A percentile compares a stretch with the other conserved stretches of the same genome.
Evolutionary conservation across 2,113 vertebrate genomes (phyloP).

Genomic region (Nymphicus hollandicus): DNA sequence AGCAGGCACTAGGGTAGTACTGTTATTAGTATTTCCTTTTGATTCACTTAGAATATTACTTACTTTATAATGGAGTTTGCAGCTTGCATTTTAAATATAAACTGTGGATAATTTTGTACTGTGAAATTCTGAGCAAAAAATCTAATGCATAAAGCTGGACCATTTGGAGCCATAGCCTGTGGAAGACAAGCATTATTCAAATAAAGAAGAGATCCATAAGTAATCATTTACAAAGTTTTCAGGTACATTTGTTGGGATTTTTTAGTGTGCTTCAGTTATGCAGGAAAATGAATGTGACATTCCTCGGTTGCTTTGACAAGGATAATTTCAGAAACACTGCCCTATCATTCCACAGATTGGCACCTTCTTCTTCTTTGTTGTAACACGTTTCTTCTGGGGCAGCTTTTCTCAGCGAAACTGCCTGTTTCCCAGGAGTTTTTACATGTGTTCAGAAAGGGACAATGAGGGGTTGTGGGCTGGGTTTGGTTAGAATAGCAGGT

Average conservation of each 20-base stretch:
- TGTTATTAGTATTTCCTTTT: slow-evolving; percentile 32
- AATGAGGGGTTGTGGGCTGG: not conserved
- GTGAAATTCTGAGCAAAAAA: not conserved
- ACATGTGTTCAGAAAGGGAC: not conserved
- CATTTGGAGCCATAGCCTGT: not conserved
- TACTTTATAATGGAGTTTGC: slow-evolving; percentile 14
- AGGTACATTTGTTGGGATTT: slow-evolving; percentile 26
- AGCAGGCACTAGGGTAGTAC: not conserved
- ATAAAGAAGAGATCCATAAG: not conserved
- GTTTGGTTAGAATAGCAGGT: not conserved
- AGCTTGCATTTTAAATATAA: slow-evolving; percentile 37
- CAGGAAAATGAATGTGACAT: slow-evolving; percentile 28
- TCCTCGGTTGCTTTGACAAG: slow-evolving; percentile 19
- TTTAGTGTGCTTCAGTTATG: slow-evolving; percentile 31
- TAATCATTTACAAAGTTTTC: slow-evolving; percentile 10
- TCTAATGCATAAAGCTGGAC: not conserved
- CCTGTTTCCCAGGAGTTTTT: slow-evolving; percentile 1
- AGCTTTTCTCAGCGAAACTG: slow-evolving; percentile 4
- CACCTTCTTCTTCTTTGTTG: slow-evolving; percentile 38
- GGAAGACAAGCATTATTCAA: not conserved
- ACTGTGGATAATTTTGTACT: not conserved
- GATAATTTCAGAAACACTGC: slow-evolving; percentile 51
- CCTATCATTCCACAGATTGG: slow-evolving; percentile 25
- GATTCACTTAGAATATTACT: slow-evolving; percentile 16
- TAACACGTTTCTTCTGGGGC: not conserved